Evolutionary conservation across 2,113 vertebrate species (phyloP).

Genomic region (Grus americana): DNA sequence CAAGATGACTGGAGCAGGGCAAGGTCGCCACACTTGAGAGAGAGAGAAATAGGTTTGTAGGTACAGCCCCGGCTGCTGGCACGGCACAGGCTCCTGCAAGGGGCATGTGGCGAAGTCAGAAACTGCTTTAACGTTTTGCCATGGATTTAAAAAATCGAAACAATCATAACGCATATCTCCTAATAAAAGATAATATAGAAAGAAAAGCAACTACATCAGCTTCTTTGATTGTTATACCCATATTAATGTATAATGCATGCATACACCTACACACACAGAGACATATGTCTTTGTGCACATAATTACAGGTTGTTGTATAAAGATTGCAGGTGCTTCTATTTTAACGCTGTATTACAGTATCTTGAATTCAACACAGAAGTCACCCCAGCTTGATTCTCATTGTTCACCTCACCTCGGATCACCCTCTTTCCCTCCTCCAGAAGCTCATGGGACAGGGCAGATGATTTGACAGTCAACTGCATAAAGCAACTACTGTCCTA

Average conservation of each 20-base stretch:
- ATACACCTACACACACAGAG: neutral
- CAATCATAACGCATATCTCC: neutral
- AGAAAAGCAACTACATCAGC: neutral
- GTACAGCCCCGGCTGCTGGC: neutral
- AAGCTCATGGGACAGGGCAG: neutral
- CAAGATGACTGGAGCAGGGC: neutral
- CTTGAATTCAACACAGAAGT: neutral
- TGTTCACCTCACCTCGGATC: neutral
- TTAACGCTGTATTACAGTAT: neutral
- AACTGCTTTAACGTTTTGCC: neutral
- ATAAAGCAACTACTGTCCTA: neutral
- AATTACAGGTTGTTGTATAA: neutral
- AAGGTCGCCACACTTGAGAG: neutral
- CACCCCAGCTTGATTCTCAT: neutral
- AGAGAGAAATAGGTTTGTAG: neutral
- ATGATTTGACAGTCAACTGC: neutral
- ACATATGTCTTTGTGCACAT: neutral
- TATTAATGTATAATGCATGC: neutral
- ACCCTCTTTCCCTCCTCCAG: neutral
- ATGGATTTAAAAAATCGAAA: neutral
- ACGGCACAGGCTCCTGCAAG: rapidly evolving
- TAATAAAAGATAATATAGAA: neutral
- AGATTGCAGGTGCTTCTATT: neutral
- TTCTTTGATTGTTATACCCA: neutral
- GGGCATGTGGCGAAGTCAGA: neutral